Evolutionary conservation across 2,797 vertebrate genomes (phyloP).

Genomic region (Gambusia yucatana): DNA sequence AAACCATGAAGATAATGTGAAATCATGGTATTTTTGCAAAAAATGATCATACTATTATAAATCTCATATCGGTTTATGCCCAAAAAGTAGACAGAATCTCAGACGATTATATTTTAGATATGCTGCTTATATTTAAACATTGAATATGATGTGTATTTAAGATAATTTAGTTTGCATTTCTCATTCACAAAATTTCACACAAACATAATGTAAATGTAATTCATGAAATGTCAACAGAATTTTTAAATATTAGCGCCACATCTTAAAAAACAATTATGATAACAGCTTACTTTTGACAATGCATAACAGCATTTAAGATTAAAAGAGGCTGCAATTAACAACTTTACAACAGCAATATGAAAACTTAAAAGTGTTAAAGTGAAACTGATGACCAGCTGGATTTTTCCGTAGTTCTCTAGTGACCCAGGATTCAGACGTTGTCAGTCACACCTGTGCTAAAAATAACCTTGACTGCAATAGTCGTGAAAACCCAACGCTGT

Average conservation of each 20-base stretch:
- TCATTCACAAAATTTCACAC: too few relatives aligned
- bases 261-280: not conserved
- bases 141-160: not conserved
- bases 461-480: conserved; percentile 63
- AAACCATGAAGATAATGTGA: not conserved
- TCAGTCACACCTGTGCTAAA: conserved; percentile 69
- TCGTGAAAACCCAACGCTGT: conserved; percentile 61
- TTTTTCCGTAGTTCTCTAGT: conserved; percentile 60
- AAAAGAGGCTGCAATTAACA: not conserved
- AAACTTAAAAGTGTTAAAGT: conserved; percentile 29
- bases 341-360: not conserved
- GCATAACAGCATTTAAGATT: conserved; percentile 18
- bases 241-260: not conserved
- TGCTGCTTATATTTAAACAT: not conserved
- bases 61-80: not conserved
- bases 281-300: conserved; percentile 21
- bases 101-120: not conserved
- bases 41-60: not conserved
- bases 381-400: conserved; percentile 64
- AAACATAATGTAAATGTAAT: not conserved
- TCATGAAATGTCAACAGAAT: not conserved
- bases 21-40: not conserved
- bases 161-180: not conserved
- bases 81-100: not conserved
- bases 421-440: conserved; percentile 34